Conservation (phyloP, 1,140 invertebrate species). For the Heliconius eleuchia region DNA sequence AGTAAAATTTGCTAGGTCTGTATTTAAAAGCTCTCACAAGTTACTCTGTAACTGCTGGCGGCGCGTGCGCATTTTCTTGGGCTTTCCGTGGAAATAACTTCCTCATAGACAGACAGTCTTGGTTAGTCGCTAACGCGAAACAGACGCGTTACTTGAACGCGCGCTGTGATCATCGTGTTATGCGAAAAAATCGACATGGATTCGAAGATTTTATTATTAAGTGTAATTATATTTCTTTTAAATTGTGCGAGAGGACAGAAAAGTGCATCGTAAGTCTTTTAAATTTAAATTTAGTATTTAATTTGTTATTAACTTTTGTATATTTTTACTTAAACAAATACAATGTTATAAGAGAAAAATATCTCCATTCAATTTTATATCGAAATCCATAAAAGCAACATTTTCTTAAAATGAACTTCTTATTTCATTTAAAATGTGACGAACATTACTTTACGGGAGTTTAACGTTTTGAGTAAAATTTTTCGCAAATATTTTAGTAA, state of each 20-base stretch:
- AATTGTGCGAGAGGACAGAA: slow-evolving; percentile 57
- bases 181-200: slow-evolving; percentile 52
- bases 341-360: neutral
- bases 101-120: slow-evolving; percentile 57
- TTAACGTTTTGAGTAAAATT: too few species aligned
- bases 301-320: neutral
- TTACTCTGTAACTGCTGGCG: slow-evolving; percentile 35
- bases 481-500: too few species aligned
- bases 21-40: slow-evolving; percentile 63
- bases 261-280: slow-evolving; percentile 41
- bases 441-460: too few species aligned
- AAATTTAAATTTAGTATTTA: neutral
- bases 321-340: neutral
- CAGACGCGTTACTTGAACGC: slow-evolving; percentile 50
- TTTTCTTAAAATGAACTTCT: too few species aligned
- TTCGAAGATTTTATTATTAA: slow-evolving; percentile 51
- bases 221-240: slow-evolving; percentile 45
- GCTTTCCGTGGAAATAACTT: slow-evolving; percentile 50
- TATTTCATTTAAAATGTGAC: too few species aligned
- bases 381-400: too few species aligned
- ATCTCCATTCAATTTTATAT: too few species aligned
- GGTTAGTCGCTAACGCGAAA: slow-evolving; percentile 61
- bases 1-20: slow-evolving; percentile 38
- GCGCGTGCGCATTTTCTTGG: slow-evolving; percentile 62
- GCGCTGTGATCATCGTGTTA: slow-evolving; percentile 42